These are phyloP conservation scores for Masticophis lateralis DNA, from an alignment of 2,797 vertebrate genomes.

Conservation along the genomic window DNA sequence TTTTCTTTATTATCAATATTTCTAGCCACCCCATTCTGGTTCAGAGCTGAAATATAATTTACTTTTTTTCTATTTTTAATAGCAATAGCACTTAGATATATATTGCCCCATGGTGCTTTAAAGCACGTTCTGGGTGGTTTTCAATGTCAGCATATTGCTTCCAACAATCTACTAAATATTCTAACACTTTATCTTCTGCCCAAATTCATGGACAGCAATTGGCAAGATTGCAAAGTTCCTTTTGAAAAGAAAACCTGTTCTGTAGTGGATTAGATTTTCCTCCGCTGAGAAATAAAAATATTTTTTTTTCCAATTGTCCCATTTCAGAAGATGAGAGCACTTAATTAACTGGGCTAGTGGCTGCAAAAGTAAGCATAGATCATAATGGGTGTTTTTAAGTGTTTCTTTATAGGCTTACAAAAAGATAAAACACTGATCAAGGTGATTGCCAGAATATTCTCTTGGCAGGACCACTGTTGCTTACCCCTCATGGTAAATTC, in stretches of 20 bases:
- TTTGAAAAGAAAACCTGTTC: neutral
- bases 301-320: rapidly evolving
- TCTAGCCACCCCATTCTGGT: neutral
- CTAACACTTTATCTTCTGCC: neutral
- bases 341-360: neutral
- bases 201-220: neutral
- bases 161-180: neutral
- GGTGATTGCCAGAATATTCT: rapidly evolving
- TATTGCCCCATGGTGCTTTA: too few species aligned
- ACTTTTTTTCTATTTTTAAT: neutral
- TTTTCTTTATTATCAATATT: neutral
- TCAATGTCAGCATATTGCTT: neutral
- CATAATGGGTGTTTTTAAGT: neutral
- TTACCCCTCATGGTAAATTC: constrained; percentile 17
- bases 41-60: neutral
- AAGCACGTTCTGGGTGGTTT: too few species aligned
- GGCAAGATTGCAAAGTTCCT: neutral
- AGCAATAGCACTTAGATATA: too few species aligned
- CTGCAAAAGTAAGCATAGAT: neutral
- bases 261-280: neutral
- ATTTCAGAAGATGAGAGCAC: neutral
- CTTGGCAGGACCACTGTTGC: rapidly evolving
- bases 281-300: neutral
- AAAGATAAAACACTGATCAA: neutral
- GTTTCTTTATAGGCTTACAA: neutral